Conservation (phyloP, 2,113 vertebrate genomes). For the Rhea pennata region DNA sequence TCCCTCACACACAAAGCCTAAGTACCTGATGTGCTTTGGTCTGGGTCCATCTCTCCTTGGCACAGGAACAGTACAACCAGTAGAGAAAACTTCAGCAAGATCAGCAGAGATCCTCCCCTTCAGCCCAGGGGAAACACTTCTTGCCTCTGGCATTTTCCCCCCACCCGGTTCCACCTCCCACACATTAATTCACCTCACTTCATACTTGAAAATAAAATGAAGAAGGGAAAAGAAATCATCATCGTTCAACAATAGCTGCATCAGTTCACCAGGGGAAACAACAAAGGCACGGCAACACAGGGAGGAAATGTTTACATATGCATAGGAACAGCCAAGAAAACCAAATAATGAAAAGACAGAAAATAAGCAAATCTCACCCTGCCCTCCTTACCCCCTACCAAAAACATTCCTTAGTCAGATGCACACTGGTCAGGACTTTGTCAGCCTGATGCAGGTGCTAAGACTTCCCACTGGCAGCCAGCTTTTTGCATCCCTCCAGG, state of each 20-base stretch:
- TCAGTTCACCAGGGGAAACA: constrained; percentile 33
- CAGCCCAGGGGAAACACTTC: background rate
- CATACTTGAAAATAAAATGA: background rate
- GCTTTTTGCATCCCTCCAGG: background rate
- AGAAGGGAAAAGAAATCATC: background rate
- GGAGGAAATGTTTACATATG: constrained; percentile 31
- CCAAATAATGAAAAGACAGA: background rate
- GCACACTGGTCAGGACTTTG: background rate
- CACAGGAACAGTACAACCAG: background rate
- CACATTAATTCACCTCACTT: background rate
- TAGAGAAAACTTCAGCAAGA: background rate
- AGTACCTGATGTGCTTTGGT: background rate
- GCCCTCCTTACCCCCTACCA: background rate
- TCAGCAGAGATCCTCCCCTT: background rate
- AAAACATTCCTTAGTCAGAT: background rate
- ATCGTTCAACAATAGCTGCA: constrained; percentile 8
- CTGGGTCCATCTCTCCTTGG: background rate
- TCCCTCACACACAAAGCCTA: background rate
- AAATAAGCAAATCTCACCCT: constrained; percentile 21
- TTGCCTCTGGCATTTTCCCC: background rate
- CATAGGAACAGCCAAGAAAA: constrained; percentile 31
- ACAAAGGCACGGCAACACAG: constrained; percentile 20
- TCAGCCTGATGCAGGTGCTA: background rate
- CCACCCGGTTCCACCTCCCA: background rate
- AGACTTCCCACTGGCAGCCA: background rate